Evolutionary conservation across 2,113 vertebrate species (phyloP).

Genomic region (Planiliza haematocheilus): DNA sequence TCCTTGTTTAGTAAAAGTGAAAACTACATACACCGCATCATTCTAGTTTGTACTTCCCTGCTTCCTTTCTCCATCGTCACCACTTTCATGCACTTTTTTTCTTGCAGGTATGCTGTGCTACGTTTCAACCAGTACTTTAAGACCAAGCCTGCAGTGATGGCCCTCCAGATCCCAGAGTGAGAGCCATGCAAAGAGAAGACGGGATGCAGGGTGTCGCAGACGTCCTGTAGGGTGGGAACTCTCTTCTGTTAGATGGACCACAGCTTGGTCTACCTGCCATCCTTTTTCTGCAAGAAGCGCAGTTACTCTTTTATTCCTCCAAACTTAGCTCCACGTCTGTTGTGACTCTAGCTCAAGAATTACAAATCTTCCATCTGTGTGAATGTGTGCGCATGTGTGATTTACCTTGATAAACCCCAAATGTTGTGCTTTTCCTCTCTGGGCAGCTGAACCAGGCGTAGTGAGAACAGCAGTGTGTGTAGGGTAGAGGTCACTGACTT

Average conservation of each 20-base stretch:
- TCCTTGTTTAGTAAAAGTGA: no score
- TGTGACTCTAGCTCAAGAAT: conserved; percentile 30
- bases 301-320: conserved; percentile 54
- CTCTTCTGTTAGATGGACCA: conserved; percentile 31
- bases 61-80: background rate
- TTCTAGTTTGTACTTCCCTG: no score
- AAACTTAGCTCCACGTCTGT: conserved; percentile 37
- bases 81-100: background rate
- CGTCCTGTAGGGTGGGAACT: conserved; percentile 21
- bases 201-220: background rate
- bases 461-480: conserved; percentile 5
- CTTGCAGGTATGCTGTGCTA: conserved; percentile 91
- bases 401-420: conserved; percentile 20
- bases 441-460: conserved; percentile 29
- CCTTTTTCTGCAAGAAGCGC: conserved; percentile 46
- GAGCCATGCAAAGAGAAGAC: conserved; percentile 50
- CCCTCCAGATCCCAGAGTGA: conserved; percentile 91
- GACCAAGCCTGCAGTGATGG: conserved; percentile 91
- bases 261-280: conserved; percentile 15
- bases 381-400: conserved; percentile 17
- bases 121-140: conserved; percentile 97
- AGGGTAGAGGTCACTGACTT: conserved; percentile 4
- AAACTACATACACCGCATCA: no score
- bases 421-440: conserved; percentile 11
- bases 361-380: background rate